Base-by-base conservation (phyloP, 2,113 vertebrate species). In the Oncorhynchus keta region DNA sequence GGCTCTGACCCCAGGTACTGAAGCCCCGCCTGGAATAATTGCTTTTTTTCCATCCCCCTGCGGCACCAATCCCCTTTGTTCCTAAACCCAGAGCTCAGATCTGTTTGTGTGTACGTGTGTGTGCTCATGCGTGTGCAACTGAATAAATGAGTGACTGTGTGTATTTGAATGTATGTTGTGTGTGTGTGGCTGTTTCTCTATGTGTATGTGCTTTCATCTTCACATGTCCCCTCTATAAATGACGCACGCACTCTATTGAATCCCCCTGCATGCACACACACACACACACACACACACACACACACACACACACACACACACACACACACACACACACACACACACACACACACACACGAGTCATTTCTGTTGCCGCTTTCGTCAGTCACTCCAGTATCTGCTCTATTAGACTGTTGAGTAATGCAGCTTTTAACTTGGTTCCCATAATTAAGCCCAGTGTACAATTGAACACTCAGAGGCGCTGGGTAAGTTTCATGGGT, bases 401-500 rank as follows among this genome's bases (percentile, higher is more conserved):
- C 61, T 91, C 90, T 83, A 90, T 92, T 93, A 91, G 81, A 85
- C 78, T 88, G 86, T 89, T 91, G 91, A 93, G 81, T 89, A 91
- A 93, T 91, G 90, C 88, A 55, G 51, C 3, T 87, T 89, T 91
- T 86, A 89, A 87, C 87, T 87, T 77, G 1, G 51, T 76, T 87
- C 78, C 87, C 85, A 82, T 92, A 93, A 94, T 94, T 94, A 92
- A 91, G 89, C 83, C 83, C 79, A 76, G 80, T 85, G 90, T 89
- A 91, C 86, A 90, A 92, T 83, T 89, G 88, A 91, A 91, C 87
- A 90, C 89, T 89, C 86, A 76, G 87, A 91, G 82, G 79, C 78
- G 81, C 80, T 88, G 84, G 86, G 82, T 87, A 83, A 79, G 79
- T 28, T 85, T 89, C 88, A 73, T 55, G 51, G 51, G 83, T 91